Evolutionary conservation across 2,888 invertebrate species (phyloP).

Genomic region (Cephus sareptanus): DNA sequence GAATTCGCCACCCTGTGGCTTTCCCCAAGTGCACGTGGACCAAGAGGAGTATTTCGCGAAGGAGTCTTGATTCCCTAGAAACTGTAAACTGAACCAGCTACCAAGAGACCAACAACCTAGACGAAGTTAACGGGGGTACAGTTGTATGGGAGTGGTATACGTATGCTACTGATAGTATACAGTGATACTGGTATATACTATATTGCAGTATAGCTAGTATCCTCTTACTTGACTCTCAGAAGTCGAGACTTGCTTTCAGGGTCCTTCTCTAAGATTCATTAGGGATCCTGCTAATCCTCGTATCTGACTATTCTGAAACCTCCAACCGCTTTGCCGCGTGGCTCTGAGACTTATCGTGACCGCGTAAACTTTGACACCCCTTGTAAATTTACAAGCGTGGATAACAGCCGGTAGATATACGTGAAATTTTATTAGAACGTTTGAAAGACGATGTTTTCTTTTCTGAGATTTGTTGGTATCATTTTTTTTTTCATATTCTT

Average conservation of each 20-base stretch:
- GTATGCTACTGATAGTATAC: background rate
- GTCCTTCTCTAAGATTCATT: conserved; percentile 54
- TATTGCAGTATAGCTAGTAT: background rate
- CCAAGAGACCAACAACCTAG: conserved; percentile 3
- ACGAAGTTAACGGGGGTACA: background rate
- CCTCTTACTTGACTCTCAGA: conserved; percentile 32
- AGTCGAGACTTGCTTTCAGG: conserved; percentile 39
- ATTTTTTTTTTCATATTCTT: background rate
- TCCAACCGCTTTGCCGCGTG: conserved; percentile 13
- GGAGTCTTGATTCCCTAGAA: conserved; percentile 34
- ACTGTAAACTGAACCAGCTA: conserved; percentile 28
- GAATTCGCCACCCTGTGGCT: background rate
- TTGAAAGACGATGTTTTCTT: background rate
- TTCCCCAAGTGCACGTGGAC: background rate
- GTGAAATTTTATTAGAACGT: background rate
- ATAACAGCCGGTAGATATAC: background rate
- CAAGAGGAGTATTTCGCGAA: background rate
- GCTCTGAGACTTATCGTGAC: conserved; percentile 55
- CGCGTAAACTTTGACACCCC: conserved; percentile 46
- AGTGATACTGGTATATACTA: background rate
- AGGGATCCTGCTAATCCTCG: conserved; percentile 57
- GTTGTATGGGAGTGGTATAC: background rate
- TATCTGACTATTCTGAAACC: conserved; percentile 13
- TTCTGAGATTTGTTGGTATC: background rate
- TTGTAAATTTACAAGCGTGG: background rate